A percentile compares a stretch with the other conserved stretches of the same genome.
Conservation (phyloP, 2,888 invertebrate species). For the Pyrgus malvae region DNA sequence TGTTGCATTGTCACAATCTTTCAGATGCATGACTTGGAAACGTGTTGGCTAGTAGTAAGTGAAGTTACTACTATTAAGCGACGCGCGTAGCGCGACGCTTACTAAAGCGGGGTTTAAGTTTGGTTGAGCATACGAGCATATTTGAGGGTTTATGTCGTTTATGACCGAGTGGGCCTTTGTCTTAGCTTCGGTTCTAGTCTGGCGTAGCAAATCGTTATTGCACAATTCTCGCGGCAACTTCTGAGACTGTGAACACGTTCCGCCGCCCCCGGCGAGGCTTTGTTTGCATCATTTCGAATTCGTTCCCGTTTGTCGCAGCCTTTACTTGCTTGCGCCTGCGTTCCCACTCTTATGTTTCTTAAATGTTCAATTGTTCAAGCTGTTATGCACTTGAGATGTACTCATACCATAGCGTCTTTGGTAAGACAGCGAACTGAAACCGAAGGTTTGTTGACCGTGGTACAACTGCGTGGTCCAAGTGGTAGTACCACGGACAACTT, state of each 20-base stretch:
- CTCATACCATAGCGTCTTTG: background rate
- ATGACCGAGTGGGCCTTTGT: constrained; percentile 38
- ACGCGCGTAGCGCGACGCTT: too few species aligned
- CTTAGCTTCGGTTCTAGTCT: constrained; percentile 41
- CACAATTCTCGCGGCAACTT: constrained; percentile 53
- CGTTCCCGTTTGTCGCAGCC: constrained; percentile 49
- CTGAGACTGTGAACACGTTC: constrained; percentile 46
- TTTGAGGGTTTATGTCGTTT: constrained; percentile 10
- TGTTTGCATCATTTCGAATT: constrained; percentile 51
- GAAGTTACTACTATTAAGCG: too few species aligned
- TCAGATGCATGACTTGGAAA: too few species aligned
- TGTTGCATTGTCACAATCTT: too few species aligned
- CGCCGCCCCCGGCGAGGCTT: constrained; percentile 39
- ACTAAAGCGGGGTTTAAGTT: background rate
- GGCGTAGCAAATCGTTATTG: constrained; percentile 60
- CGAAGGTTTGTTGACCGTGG: too few species aligned
- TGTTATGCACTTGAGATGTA: background rate
- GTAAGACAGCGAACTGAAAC: too few species aligned
- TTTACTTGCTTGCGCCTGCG: constrained; percentile 30
- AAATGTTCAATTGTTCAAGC: constrained; percentile 6
- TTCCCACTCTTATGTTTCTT: constrained; percentile 29
- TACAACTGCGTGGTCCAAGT: too few species aligned
- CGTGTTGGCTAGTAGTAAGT: too few species aligned
- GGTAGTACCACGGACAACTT: too few species aligned
- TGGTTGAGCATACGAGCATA: constrained; percentile 2